Percentiles rank a stretch among this genome's conserved stretches.
These are phyloP conservation scores for Anguilla rostrata DNA, from an alignment of 2,113 vertebrate genomes.

Conservation along the genomic window DNA sequence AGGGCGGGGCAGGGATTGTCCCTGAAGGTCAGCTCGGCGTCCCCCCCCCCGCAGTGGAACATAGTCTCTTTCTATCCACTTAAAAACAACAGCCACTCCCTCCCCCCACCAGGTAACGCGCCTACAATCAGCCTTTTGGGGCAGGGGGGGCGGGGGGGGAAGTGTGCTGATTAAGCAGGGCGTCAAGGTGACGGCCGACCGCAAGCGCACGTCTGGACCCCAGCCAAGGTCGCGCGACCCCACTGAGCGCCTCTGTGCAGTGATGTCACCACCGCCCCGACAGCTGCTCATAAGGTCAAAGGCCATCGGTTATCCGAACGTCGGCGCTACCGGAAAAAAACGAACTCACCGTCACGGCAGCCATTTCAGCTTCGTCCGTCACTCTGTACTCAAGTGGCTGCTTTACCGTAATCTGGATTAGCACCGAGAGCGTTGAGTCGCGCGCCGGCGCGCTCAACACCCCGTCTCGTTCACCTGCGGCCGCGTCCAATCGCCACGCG, in stretches of 20 bases:
- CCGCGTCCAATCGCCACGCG: too few relatives aligned
- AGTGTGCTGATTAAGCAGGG: neutral
- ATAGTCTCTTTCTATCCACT: neutral
- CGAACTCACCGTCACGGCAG: too few relatives aligned
- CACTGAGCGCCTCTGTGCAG: neutral
- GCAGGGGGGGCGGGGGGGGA: neutral
- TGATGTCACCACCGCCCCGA: neutral
- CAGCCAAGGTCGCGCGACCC: neutral
- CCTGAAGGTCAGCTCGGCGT: neutral
- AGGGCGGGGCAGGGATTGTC: neutral
- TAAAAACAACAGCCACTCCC: neutral
- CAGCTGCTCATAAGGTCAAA: neutral
- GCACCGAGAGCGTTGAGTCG: neutral
- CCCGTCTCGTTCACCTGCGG: neutral
- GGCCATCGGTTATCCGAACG: neutral
- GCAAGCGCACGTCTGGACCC: neutral
- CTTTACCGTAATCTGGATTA: too few relatives aligned
- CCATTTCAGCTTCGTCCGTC: too few relatives aligned
- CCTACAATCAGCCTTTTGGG: neutral
- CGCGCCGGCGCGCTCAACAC: neutral
- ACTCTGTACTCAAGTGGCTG: too few relatives aligned
- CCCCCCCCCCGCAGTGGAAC: neutral
- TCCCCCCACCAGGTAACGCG: neutral
- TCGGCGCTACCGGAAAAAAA: too few relatives aligned
- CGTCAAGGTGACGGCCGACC: neutral